Percentiles rank a stretch among this genome's conserved stretches.
phyloP scores from a whole-genome alignment of 1,140 invertebrate genomes.

The Lepidurus packardi region DNA sequence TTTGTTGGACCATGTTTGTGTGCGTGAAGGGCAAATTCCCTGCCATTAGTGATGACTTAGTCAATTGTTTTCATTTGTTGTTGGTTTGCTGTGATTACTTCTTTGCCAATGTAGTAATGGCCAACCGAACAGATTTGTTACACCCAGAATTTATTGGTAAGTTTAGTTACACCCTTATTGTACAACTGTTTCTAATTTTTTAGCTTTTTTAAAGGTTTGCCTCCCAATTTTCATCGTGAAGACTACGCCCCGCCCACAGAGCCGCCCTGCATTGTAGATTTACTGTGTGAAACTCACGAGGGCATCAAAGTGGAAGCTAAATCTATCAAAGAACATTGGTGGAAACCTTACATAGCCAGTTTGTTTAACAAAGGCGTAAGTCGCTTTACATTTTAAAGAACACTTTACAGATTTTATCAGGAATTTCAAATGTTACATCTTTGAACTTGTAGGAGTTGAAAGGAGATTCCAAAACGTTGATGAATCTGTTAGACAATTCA shows the following conservation, averaged over 20 bases:
- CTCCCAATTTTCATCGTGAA: conserved; percentile 60
- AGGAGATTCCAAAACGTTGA: conserved; percentile 57
- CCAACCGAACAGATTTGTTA: conserved; percentile 73
- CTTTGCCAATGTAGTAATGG: conserved; percentile 75
- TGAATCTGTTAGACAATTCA: conserved; percentile 61
- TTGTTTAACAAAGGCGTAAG: conserved; percentile 69
- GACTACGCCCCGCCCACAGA: conserved; percentile 60
- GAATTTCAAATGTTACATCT: conserved; percentile 28
- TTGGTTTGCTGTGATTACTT: conserved; percentile 85
- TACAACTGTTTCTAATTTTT: conserved; percentile 26
- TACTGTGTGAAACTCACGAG: conserved; percentile 72
- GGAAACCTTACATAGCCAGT: conserved; percentile 69
- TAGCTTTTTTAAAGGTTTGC: conserved; percentile 55
- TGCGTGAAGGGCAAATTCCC: conserved; percentile 80
- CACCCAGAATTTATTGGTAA: conserved; percentile 77
- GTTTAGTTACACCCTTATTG: conserved; percentile 32
- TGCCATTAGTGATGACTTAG: conserved; percentile 80
- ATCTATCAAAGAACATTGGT: conserved; percentile 82
- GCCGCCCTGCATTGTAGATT: conserved; percentile 73
- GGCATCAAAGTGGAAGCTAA: conserved; percentile 79
- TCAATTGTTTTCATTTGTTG: conserved; percentile 88
- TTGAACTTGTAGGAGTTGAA: conserved; percentile 46
- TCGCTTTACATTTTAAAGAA: background rate
- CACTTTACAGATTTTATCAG: background rate
- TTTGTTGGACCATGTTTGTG: conserved; percentile 88